These are phyloP conservation scores for Acromyrmex charruanus DNA, from an alignment of 1,140 invertebrate genomes.

Conservation along the genomic window DNA sequence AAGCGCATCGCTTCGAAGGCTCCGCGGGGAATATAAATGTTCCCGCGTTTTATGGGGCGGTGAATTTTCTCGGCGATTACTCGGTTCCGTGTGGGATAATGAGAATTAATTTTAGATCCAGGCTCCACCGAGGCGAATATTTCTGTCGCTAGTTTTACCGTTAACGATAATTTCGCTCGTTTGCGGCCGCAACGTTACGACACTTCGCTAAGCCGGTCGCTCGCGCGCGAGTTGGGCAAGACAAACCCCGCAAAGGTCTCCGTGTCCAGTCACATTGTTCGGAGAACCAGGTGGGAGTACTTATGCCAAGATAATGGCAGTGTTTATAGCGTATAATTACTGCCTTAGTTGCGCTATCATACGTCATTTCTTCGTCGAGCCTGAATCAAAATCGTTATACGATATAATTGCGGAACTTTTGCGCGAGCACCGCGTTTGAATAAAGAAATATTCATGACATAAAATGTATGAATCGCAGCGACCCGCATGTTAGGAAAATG, in stretches of 20 bases:
- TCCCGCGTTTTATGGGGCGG: conserved; percentile 45
- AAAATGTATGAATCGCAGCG: background rate
- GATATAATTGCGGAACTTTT: background rate
- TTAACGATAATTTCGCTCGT: conserved; percentile 73
- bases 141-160: conserved; percentile 66
- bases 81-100: conserved; percentile 29
- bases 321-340: conserved; percentile 66
- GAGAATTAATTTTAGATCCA: conserved; percentile 64
- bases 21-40: conserved; percentile 49
- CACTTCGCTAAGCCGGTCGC: conserved; percentile 35
- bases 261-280: conserved; percentile 67
- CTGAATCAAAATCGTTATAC: conserved; percentile 25
- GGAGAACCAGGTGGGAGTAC: conserved; percentile 71
- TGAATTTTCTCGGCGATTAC: conserved; percentile 51
- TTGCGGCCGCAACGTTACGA: conserved; percentile 61
- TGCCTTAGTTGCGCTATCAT: conserved; percentile 58
- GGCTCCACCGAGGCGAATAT: conserved; percentile 44
- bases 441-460: background rate
- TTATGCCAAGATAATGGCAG: conserved; percentile 73
- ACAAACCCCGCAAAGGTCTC: conserved; percentile 72
- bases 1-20: conserved; percentile 30
- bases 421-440: background rate
- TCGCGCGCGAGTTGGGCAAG: conserved; percentile 64
- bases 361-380: conserved; percentile 15
- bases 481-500: background rate